These are phyloP conservation scores for Tetramorium parvispinum DNA, from an alignment of 1,140 invertebrate genomes.

Conservation along the genomic window DNA sequence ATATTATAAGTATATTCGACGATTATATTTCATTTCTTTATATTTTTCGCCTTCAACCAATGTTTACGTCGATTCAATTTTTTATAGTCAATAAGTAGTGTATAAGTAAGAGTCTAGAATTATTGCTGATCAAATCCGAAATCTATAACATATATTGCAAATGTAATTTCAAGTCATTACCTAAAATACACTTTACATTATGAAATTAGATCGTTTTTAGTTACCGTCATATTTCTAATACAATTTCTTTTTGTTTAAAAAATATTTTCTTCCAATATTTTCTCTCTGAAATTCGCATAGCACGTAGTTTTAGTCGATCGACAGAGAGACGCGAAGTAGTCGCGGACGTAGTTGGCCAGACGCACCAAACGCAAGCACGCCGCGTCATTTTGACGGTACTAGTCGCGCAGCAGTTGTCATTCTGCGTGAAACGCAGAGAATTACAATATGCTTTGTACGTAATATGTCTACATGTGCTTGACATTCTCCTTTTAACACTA, in stretches of 20 bases:
- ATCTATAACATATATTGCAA: too few relatives aligned
- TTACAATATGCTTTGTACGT: constrained; percentile 12
- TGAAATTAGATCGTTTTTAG: neutral
- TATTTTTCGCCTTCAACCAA: neutral
- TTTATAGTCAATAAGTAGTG: neutral
- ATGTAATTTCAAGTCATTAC: neutral
- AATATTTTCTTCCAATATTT: neutral
- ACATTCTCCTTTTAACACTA: neutral
- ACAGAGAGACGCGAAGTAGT: constrained; percentile 4
- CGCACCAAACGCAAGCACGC: neutral
- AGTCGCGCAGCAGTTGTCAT: neutral
- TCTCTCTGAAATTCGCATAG: neutral
- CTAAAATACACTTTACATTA: neutral
- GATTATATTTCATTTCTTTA: neutral
- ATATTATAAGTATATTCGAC: neutral
- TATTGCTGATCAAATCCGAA: neutral
- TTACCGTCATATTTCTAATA: neutral
- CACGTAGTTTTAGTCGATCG: neutral
- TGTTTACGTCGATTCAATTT: neutral
- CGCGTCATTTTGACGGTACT: neutral
- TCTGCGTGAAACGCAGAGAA: neutral
- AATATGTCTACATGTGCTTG: neutral
- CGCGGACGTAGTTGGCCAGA: neutral
- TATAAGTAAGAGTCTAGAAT: neutral
- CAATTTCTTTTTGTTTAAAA: neutral